These are phyloP conservation scores for Phorcus lineatus DNA, from an alignment of 2,888 invertebrate species.

Conservation along the genomic window DNA sequence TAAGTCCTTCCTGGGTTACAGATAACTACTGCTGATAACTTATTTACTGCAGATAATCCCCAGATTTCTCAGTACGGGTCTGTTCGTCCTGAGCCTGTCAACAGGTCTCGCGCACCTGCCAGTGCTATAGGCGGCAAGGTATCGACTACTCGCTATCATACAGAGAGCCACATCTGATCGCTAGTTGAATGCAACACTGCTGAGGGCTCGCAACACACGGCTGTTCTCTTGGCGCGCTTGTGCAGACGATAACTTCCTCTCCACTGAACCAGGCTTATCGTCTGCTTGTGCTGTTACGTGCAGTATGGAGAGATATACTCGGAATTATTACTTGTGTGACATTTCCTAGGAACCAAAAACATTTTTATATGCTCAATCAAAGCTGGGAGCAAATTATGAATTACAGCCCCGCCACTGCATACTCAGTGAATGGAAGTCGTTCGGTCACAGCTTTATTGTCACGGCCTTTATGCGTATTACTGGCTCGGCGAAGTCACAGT, in stretches of 20 bases:
- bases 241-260: constrained; percentile 10
- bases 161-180: neutral
- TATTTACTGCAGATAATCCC: no score
- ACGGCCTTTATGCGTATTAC: neutral
- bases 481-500: neutral
- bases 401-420: no score
- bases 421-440: neutral
- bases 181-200: neutral
- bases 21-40: no score
- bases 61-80: no score
- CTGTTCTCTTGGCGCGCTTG: neutral
- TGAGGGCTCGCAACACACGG: neutral
- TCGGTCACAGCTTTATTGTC: neutral
- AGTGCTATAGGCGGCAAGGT: neutral
- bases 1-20: no score
- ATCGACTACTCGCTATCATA: neutral
- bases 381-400: neutral
- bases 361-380: neutral
- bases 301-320: neutral
- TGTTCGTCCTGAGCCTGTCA: neutral
- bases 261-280: neutral
- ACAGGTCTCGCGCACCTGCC: neutral
- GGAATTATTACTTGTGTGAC: neutral
- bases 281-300: neutral
- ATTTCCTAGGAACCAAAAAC: neutral